Percentiles rank a stretch among this genome's conserved stretches.
These are phyloP conservation scores for Baronia brevicornis DNA, from an alignment of 2,888 invertebrate species.

Conservation along the genomic window DNA sequence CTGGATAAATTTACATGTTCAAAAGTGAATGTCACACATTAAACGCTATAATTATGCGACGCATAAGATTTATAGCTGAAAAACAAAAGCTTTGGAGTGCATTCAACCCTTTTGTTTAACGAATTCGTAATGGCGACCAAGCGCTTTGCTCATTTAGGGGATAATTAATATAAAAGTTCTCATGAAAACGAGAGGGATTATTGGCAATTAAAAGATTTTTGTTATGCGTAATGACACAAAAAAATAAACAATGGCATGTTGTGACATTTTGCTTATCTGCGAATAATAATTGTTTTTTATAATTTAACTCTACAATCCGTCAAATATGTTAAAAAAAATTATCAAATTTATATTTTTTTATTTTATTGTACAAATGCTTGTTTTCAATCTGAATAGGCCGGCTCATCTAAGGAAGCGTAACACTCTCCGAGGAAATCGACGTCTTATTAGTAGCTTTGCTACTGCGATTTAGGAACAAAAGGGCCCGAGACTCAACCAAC, in stretches of 20 bases:
- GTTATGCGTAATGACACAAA: slow-evolving; percentile 25
- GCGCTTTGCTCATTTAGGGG: slow-evolving; percentile 60
- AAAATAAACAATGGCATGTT: slow-evolving; percentile 40
- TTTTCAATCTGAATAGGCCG: too few species aligned
- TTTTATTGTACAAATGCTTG: too few species aligned
- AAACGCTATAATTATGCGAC: slow-evolving; percentile 67
- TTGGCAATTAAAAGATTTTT: slow-evolving; percentile 53
- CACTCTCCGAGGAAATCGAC: too few species aligned
- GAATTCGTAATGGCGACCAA: slow-evolving; percentile 38
- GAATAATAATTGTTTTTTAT: not conserved
- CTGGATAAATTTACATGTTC: slow-evolving; percentile 62
- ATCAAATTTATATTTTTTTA: too few species aligned
- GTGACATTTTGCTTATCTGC: slow-evolving; percentile 32
- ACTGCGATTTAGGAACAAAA: too few species aligned
- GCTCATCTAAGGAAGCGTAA: too few species aligned
- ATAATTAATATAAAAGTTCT: slow-evolving; percentile 69
- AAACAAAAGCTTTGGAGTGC: slow-evolving; percentile 56
- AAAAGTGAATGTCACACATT: slow-evolving; percentile 69
- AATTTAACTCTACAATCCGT: too few species aligned
- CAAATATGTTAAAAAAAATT: too few species aligned
- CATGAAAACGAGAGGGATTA: slow-evolving; percentile 43
- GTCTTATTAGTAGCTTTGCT: too few species aligned
- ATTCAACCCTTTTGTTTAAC: slow-evolving; percentile 57
- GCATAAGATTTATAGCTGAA: slow-evolving; percentile 67
- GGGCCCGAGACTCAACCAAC: too few species aligned